phyloP scores from a whole-genome alignment of 2,113 vertebrate species.

The Neotoma lepida region DNA sequence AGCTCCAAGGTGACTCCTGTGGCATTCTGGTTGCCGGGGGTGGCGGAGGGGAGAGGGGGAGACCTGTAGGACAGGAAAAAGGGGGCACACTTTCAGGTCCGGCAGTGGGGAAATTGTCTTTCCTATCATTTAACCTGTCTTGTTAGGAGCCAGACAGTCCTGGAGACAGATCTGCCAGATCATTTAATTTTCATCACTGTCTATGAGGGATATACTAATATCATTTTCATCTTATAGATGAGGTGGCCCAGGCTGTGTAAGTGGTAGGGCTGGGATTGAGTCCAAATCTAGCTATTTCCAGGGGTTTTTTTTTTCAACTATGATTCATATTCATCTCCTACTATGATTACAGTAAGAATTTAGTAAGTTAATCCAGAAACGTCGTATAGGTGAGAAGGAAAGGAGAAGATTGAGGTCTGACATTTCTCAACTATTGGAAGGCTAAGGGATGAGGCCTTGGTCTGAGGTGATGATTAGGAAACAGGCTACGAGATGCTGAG shows the following conservation, averaged over 20 bases:
- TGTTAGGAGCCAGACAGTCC: background rate
- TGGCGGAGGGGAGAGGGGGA: too few species aligned
- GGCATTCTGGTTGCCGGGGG: background rate
- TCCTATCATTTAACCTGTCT: background rate
- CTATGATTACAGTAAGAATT: slow-evolving; percentile 42
- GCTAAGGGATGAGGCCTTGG: background rate
- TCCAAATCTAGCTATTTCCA: slow-evolving; percentile 45
- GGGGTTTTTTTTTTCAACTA: slow-evolving; percentile 5
- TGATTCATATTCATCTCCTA: slow-evolving; percentile 14
- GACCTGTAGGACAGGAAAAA: background rate
- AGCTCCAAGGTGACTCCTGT: background rate
- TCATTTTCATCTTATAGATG: slow-evolving; percentile 48
- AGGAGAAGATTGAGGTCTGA: background rate
- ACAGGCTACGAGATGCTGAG: background rate
- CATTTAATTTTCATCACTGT: slow-evolving; percentile 33
- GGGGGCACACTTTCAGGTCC: background rate
- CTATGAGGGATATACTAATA: background rate
- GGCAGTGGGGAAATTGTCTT: background rate
- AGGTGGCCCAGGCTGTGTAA: slow-evolving; percentile 45
- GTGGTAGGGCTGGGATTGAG: slow-evolving; percentile 16
- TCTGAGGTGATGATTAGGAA: background rate
- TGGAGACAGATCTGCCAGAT: background rate
- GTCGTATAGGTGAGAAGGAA: background rate
- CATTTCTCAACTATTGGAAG: background rate
- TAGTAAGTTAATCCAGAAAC: slow-evolving; percentile 33